Conservation (phyloP, 2,888 invertebrate species). For the Lasioglossum marginatum region DNA sequence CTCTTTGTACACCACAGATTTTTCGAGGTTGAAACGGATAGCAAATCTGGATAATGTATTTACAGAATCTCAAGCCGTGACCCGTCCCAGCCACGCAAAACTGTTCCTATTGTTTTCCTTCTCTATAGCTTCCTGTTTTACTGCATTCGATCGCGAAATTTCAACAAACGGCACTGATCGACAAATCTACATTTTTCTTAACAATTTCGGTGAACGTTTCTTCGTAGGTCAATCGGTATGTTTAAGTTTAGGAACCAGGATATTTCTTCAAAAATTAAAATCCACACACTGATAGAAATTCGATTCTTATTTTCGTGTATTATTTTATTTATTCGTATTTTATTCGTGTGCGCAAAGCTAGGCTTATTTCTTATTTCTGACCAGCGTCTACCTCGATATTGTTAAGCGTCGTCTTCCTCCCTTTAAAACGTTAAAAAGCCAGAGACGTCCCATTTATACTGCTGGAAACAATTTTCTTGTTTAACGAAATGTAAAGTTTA, state of each 20-base stretch:
- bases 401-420: not conserved
- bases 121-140: constrained; percentile 14
- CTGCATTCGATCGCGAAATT: not conserved
- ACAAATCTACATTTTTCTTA: not conserved
- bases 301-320: no score
- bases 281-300: no score
- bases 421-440: not conserved
- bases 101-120: constrained; percentile 17
- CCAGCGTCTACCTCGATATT: not conserved
- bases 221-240: no score
- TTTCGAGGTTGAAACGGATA: constrained; percentile 64
- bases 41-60: constrained; percentile 79
- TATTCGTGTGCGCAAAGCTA: not conserved
- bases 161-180: not conserved
- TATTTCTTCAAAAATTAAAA: no score
- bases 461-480: not conserved
- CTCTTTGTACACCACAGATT: constrained; percentile 70
- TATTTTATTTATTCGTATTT: not conserved
- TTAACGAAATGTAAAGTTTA: constrained; percentile 10
- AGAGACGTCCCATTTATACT: not conserved
- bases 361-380: not conserved
- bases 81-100: constrained; percentile 37
- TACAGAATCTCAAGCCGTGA: constrained; percentile 66
- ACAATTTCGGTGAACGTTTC: not conserved
- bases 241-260: no score